These are phyloP conservation scores for Drosophila novamexicana DNA, from an alignment of 1,140 invertebrate genomes.

Conservation along the genomic window DNA sequence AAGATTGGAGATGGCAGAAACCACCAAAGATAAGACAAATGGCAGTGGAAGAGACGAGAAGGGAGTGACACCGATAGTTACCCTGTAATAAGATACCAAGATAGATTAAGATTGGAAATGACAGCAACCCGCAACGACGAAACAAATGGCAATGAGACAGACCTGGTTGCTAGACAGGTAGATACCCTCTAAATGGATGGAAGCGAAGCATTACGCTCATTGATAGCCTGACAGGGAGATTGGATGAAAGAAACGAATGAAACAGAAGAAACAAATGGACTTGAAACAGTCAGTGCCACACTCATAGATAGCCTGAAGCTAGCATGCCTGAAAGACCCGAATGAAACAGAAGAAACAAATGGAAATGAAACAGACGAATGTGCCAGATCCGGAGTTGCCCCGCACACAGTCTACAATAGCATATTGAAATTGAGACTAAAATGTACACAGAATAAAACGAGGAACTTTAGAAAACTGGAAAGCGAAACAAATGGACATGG, in stretches of 20 bases:
- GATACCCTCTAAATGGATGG: neutral
- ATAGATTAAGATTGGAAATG: neutral
- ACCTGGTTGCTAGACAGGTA: too few relatives aligned
- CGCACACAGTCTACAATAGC: too few relatives aligned
- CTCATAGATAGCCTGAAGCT: too few relatives aligned
- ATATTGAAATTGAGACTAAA: too few relatives aligned
- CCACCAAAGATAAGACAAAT: neutral
- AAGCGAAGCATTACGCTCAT: neutral
- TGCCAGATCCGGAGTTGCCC: too few relatives aligned
- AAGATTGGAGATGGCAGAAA: conserved; percentile 18
- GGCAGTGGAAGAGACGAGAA: conserved; percentile 4
- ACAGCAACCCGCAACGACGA: neutral
- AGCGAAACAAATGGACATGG: too few relatives aligned
- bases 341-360: neutral
- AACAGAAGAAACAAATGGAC: neutral
- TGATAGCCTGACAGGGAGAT: neutral
- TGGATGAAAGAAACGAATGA: neutral
- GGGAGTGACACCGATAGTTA: neutral
- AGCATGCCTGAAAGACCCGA: neutral
- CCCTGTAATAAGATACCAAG: neutral
- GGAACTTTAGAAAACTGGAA: too few relatives aligned
- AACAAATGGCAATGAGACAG: neutral
- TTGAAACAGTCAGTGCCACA: neutral
- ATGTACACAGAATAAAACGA: too few relatives aligned
- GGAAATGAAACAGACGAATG: neutral